Conservation (phyloP, 2,797 vertebrate genomes). For the Chanos chanos region DNA sequence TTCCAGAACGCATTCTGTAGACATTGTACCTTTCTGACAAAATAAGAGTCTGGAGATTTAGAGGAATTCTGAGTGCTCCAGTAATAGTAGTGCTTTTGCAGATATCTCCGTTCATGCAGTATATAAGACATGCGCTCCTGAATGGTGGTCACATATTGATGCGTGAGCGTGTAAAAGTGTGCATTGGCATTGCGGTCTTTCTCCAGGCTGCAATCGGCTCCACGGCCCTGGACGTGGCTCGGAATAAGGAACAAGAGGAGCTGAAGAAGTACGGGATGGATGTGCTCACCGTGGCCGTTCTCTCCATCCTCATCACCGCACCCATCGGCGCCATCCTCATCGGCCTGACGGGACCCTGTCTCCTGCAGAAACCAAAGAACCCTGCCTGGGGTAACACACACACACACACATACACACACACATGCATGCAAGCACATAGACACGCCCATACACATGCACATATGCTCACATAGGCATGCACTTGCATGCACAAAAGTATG, state of each 20-base stretch:
- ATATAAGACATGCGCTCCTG: too few relatives aligned
- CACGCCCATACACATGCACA: background rate
- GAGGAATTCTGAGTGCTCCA: too few relatives aligned
- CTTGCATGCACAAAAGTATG: background rate
- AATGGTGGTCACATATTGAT: too few relatives aligned
- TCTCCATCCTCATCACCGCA: conserved; percentile 89
- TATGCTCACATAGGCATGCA: background rate
- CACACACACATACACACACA: conserved; percentile 41
- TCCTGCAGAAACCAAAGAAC: conserved; percentile 80
- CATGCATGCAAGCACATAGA: background rate
- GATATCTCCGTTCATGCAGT: too few relatives aligned
- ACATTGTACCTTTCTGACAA: too few relatives aligned
- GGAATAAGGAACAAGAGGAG: conserved; percentile 62
- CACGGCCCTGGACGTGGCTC: conserved; percentile 89
- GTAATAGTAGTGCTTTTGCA: too few relatives aligned
- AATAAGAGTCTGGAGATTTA: too few relatives aligned
- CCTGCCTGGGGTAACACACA: conserved; percentile 61
- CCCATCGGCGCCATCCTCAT: conserved; percentile 88
- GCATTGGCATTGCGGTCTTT: background rate
- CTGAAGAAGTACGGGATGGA: conserved; percentile 84
- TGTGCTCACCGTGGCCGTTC: conserved; percentile 87
- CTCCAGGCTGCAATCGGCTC: conserved; percentile 93
- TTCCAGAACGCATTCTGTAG: too few relatives aligned
- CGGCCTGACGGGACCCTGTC: conserved; percentile 81
- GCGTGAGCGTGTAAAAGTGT: too few relatives aligned